Evolutionary conservation across 2,888 invertebrate genomes (phyloP), one percentile per base, ranked within the genome.

Genomic region (Drosophila rellima): DNA sequence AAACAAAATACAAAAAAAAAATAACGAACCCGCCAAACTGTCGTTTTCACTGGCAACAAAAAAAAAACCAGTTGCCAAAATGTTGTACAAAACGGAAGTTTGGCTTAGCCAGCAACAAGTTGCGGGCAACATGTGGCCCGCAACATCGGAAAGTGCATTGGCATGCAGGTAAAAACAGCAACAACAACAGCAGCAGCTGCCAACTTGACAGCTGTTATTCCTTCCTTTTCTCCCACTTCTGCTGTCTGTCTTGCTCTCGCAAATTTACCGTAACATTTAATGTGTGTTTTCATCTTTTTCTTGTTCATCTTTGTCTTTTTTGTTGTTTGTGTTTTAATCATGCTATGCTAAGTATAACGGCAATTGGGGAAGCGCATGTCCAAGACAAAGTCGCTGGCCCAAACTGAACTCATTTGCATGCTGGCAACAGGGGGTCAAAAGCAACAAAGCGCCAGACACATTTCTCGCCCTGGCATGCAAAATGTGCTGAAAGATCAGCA

Each of bases 381-480:
- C 40, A 31, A 31, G 54, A 42, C 33, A 55, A 57, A 68, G 75
- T 69, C 69, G 62, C 70, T 76, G 67, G 69, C 70, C 74, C 59
- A 75, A 75, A 62, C 72, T 75, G 74, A 85, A 82, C 85, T 80
- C 83, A 82, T 85, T 83, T 83, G 79, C 81, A 82, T 82, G 78
- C 45, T 39, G 73, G 47, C 48, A 23, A 23, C 23, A 23, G 5
- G 80, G 85, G 87, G 82, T 85, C 87, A 84, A 45, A 71, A 74
- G 60, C 35, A 67, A 11, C 40, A 48, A 33, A 70, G 64, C 74
- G 42, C 39, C 50, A 47, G 42, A 54, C n/a, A 42, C 47, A 31
- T 42, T 42, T 42, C 7, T 42, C 33, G 42, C 31, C 31, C 37
- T 31, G 35, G 35, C 65, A 65, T 70, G 74, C 70, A 17, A 47